These are phyloP conservation scores for Gonocerus acuteangulatus DNA, from an alignment of 2,888 invertebrate genomes.

Conservation along the genomic window DNA sequence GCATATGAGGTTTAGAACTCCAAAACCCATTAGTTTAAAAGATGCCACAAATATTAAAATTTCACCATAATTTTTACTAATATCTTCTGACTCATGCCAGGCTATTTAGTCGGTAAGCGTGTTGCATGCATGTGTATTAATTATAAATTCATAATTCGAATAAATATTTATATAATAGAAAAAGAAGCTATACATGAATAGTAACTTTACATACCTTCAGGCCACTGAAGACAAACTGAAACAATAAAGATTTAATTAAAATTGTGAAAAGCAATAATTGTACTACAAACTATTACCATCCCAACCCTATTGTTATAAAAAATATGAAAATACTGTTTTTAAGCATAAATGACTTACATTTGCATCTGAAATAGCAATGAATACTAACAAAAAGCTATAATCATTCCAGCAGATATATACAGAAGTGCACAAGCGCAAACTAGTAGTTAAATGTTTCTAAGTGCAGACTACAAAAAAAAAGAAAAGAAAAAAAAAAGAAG, in stretches of 20 bases:
- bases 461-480: too few relatives aligned
- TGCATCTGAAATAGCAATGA: neutral
- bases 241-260: conserved; percentile 44
- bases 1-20: conserved; percentile 34
- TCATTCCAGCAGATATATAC: neutral
- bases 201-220: conserved; percentile 62
- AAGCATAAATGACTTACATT: neutral
- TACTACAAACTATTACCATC: neutral
- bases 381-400: neutral
- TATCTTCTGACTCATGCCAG: conserved; percentile 37
- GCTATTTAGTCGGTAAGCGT: conserved; percentile 36
- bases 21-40: conserved; percentile 35
- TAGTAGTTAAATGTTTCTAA: neutral
- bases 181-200: conserved; percentile 9
- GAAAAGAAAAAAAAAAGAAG: too few relatives aligned
- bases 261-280: conserved; percentile 34
- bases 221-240: conserved; percentile 87
- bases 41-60: conserved; percentile 34
- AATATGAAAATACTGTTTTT: neutral
- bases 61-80: conserved; percentile 34
- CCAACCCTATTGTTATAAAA: neutral
- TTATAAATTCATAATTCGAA: conserved; percentile 23
- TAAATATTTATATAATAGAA: conserved; percentile 22
- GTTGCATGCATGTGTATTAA: conserved; percentile 38
- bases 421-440: neutral